Percentiles rank a stretch among this genome's conserved stretches.
These are phyloP conservation scores for Drosophila koepferae DNA, from an alignment of 2,888 invertebrate genomes.

Conservation along the genomic window DNA sequence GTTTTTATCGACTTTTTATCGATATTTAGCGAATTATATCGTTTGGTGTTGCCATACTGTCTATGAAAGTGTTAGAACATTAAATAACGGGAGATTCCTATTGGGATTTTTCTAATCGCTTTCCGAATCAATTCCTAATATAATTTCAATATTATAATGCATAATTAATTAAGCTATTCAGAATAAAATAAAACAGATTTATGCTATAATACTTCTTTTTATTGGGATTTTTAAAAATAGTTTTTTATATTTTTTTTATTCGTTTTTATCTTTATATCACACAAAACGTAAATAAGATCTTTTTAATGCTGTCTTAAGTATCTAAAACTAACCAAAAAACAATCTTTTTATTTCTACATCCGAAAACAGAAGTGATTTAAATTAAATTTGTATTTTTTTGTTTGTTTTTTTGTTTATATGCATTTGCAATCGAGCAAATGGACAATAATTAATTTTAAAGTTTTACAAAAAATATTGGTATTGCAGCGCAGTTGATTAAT, in stretches of 20 bases:
- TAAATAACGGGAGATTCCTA: background rate
- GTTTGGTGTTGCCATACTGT: constrained; percentile 17
- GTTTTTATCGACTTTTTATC: constrained; percentile 37
- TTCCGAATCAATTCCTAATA: background rate
- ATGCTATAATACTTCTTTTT: constrained; percentile 81
- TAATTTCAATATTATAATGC: background rate
- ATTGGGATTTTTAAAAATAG: constrained; percentile 79
- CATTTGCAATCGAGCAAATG: constrained; percentile 53
- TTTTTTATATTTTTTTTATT: constrained; percentile 74
- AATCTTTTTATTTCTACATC: constrained; percentile 54
- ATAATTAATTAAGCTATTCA: background rate
- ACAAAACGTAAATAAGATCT: constrained; percentile 80
- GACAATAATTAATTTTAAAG: constrained; percentile 47
- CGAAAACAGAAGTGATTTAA: constrained; percentile 53
- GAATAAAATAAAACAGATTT: constrained; percentile 23
- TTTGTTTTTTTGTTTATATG: constrained; percentile 27
- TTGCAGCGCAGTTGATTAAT: constrained; percentile 65
- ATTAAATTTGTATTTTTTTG: constrained; percentile 35
- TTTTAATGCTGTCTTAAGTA: constrained; percentile 74
- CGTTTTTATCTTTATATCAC: constrained; percentile 80
- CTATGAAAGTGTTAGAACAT: background rate
- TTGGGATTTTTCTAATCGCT: background rate
- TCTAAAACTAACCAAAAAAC: constrained; percentile 66
- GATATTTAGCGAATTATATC: constrained; percentile 34
- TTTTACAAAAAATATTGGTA: constrained; percentile 53